Evolutionary conservation across 2,888 invertebrate species (phyloP), one percentile per base, ranked within the genome.

Genomic region (Limnephilus marmoratus): DNA sequence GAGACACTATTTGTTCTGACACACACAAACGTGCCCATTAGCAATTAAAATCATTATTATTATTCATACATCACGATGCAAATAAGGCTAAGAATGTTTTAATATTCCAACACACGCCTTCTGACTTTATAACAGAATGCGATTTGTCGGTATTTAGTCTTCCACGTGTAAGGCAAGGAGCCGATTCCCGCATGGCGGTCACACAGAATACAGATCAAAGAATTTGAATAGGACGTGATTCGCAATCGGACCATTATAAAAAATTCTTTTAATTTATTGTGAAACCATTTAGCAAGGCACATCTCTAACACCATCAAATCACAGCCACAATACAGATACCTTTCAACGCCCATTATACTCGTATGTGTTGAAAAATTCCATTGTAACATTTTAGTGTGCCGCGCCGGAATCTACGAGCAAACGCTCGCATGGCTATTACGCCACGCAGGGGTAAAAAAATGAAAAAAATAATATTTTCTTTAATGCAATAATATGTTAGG

Each of bases 141-240:
- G 15, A 34, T 83, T 83, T 83, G 83, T 37, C 37, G 24, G 83
- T 83, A 83, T 37, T n/a, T n/a, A 68, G 24, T 68, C 24, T 24
- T 83, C 83, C 83, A 83, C 83, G 83, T 83, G 83, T 83, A 83
- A 37, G 68, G 68, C 68, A 68, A n/a, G 68, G n/a, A 68, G 68
- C 68, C 68, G 9, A 68, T 24, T 68, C 68, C n/a, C n/a, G 24
- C 68, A 68, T 5, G 68, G 68, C 68, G 18, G 18, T 68, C 68
- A 68, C 18, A 18, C 24, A 68, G 68, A 24, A 68, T 68, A 68
- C 68, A n/a, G 7, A 68, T n/a, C 24, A 4, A 68, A 24, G 24
- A 68, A n/a, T 68, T 68, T 24, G 9, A 68, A 68, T 68, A 68
- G 24, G 24, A n/a, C 24, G 24, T 68, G 24, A 68, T 2, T 2